Evolutionary conservation across 2,113 vertebrate species (phyloP).

Genomic region (Psittacus erithacus): DNA sequence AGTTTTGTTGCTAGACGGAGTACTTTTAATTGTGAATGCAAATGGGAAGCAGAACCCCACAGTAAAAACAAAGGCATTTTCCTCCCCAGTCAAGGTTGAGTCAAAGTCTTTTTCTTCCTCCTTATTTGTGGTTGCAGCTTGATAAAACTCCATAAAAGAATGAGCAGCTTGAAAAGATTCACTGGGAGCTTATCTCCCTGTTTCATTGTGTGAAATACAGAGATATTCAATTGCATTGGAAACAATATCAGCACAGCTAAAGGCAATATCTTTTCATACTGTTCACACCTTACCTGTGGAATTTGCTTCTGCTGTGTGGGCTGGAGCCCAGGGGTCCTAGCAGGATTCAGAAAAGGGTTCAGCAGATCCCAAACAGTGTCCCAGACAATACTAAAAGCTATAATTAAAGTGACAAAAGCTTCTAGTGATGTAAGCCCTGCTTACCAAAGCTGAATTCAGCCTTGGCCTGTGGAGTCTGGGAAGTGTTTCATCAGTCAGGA

Average conservation of each 20-base stretch:
- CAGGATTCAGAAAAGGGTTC: neutral
- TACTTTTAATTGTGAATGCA: neutral
- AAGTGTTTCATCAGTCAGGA: neutral
- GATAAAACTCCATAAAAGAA: conserved; percentile 10
- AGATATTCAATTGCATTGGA: neutral
- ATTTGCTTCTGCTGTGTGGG: neutral
- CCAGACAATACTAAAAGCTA: neutral
- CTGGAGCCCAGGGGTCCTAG: neutral
- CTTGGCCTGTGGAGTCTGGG: neutral
- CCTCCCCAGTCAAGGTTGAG: neutral
- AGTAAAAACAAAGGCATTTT: conserved; percentile 24
- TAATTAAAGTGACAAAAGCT: neutral
- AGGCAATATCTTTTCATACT: neutral
- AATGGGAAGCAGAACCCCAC: neutral
- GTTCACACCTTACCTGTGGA: neutral
- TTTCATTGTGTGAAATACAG: neutral
- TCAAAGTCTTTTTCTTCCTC: neutral
- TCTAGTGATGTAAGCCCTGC: neutral
- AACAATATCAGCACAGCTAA: neutral
- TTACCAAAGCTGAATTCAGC: neutral
- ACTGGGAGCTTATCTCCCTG: neutral
- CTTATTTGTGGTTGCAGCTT: neutral
- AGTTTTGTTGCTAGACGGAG: neutral
- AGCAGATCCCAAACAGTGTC: neutral
- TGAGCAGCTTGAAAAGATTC: neutral